These are phyloP conservation scores for Parauchenoglanis punctatus DNA, from an alignment of 2,797 vertebrate species.

Conservation along the genomic window DNA sequence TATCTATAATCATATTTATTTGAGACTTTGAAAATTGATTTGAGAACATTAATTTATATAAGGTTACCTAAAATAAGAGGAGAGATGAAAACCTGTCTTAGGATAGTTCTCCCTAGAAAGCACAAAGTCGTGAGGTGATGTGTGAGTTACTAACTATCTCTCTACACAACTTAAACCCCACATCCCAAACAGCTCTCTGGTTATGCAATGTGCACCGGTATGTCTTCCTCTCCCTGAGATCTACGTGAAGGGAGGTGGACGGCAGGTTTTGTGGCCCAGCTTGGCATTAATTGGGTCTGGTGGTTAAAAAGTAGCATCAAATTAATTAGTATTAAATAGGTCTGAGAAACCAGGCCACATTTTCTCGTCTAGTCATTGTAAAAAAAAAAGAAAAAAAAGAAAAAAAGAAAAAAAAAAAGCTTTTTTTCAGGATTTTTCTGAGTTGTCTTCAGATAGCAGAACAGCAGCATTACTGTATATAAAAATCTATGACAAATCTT, in stretches of 20 bases:
- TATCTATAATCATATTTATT: neutral
- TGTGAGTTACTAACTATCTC: neutral
- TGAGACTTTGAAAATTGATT: neutral
- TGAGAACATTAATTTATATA: neutral
- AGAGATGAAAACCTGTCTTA: neutral
- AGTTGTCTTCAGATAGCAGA: constrained; percentile 55
- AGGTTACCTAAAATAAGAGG: neutral
- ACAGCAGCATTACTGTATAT: constrained; percentile 13
- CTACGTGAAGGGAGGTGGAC: constrained; percentile 31
- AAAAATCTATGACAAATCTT: neutral
- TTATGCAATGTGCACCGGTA: neutral
- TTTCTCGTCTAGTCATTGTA: constrained; percentile 75
- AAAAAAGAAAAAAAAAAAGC: constrained; percentile 2
- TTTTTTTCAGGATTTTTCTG: constrained; percentile 65
- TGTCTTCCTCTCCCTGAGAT: neutral
- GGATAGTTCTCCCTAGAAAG: neutral
- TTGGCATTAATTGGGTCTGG: constrained; percentile 75
- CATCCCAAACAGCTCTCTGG: neutral
- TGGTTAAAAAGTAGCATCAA: constrained; percentile 74
- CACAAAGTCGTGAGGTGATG: neutral
- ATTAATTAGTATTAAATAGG: constrained; percentile 79
- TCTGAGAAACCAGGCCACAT: constrained; percentile 72
- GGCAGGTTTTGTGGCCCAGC: constrained; percentile 64
- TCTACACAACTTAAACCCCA: neutral
- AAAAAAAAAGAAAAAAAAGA: constrained; percentile 41